phyloP scores from a whole-genome alignment of 2,113 vertebrate species.

The Zosterops japonicus region DNA sequence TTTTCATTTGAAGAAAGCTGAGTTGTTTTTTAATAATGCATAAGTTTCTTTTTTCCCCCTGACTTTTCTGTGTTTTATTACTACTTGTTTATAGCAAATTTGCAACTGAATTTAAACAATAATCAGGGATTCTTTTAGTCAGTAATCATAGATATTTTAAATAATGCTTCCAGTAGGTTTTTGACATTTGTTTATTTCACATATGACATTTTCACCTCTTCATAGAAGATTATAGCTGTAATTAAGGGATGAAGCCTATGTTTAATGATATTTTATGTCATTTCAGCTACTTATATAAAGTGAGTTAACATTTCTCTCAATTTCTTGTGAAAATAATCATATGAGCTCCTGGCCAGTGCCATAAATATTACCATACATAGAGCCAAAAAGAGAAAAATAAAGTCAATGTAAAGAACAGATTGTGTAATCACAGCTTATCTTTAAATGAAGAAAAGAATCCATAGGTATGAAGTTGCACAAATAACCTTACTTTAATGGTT shows the following conservation, averaged over 20 bases:
- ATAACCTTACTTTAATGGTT: neutral
- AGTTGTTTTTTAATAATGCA: neutral
- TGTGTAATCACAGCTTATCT: neutral
- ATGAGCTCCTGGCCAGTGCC: neutral
- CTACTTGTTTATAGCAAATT: neutral
- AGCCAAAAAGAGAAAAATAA: neutral
- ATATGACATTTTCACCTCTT: neutral
- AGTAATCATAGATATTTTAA: neutral
- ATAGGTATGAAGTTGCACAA: neutral
- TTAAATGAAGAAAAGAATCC: neutral
- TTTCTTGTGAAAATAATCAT: neutral
- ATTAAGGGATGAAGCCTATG: neutral
- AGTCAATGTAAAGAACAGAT: neutral
- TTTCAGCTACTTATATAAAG: neutral
- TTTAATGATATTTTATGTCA: neutral
- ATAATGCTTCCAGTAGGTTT: neutral
- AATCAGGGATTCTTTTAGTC: neutral
- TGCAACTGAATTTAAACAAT: neutral
- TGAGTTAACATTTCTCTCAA: neutral
- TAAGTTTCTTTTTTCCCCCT: rapidly evolving
- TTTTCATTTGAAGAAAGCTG: neutral
- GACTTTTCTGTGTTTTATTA: neutral
- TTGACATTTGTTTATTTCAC: neutral
- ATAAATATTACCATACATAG: neutral
- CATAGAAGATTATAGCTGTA: neutral